Evolutionary conservation across 2,113 vertebrate species (phyloP).

Genomic region (Python bivittatus): DNA sequence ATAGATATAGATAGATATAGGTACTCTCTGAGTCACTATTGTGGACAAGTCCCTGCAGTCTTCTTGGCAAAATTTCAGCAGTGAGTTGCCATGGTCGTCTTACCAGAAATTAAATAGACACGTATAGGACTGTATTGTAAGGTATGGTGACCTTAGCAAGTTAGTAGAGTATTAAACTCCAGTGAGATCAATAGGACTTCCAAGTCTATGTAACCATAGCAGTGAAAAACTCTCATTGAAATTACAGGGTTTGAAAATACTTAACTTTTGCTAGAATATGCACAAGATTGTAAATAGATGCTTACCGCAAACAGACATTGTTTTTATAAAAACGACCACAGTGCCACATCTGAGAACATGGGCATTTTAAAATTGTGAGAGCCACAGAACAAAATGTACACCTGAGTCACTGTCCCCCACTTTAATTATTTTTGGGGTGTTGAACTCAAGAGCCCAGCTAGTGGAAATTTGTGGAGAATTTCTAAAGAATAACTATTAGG

Average conservation of each 20-base stretch:
- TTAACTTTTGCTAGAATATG: not conserved
- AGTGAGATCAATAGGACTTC: not conserved
- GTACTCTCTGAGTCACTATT: not conserved
- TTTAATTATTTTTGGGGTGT: not conserved
- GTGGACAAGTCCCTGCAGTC: not conserved
- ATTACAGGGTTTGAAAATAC: not conserved
- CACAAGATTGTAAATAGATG: not conserved
- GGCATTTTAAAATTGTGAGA: not conserved
- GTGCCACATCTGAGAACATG: not conserved
- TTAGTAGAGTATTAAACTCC: not conserved
- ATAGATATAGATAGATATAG: no score
- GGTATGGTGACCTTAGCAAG: not conserved
- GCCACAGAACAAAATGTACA: not conserved
- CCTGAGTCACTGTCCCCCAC: not conserved
- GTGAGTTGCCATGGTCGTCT: not conserved
- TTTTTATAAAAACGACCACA: not conserved
- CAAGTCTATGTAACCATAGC: not conserved
- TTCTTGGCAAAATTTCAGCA: not conserved
- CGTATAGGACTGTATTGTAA: not conserved
- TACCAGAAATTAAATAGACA: not conserved
- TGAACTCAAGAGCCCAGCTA: not conserved
- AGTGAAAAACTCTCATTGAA: not conserved
- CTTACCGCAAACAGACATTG: not conserved
- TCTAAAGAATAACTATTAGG: not conserved
- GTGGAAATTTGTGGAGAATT: not conserved